Percentiles rank a stretch among this genome's conserved stretches.
phyloP scores from a whole-genome alignment of 2,888 invertebrate genomes.

The Acanthacorydalis orientalis region DNA sequence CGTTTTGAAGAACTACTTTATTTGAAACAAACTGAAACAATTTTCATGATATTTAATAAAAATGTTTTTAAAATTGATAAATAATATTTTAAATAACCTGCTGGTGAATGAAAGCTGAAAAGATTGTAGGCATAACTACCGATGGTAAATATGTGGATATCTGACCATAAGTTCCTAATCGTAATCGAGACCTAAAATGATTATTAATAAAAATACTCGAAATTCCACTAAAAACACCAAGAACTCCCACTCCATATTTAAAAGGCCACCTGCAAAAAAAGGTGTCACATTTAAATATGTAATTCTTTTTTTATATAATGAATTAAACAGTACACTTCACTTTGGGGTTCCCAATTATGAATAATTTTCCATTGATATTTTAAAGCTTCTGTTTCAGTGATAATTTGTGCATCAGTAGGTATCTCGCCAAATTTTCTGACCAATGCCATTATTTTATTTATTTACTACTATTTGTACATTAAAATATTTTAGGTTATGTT shows the following conservation, averaged over 20 bases:
- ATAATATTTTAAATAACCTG: slow-evolving; percentile 25
- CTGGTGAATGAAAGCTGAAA: slow-evolving; percentile 37
- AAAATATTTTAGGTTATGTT: neutral
- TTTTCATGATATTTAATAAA: neutral
- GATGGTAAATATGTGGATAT: slow-evolving; percentile 43
- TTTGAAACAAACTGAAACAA: slow-evolving; percentile 34
- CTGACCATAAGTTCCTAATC: slow-evolving; percentile 38
- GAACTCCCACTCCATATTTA: slow-evolving; percentile 29
- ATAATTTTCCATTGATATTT: slow-evolving; percentile 40
- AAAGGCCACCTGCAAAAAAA: slow-evolving; percentile 30
- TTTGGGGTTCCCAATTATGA: slow-evolving; percentile 35
- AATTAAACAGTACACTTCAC: slow-evolving; percentile 38
- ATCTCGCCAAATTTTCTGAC: slow-evolving; percentile 29
- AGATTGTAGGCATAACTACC: slow-evolving; percentile 36
- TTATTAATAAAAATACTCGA: slow-evolving; percentile 43
- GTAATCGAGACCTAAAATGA: slow-evolving; percentile 42
- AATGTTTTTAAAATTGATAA: neutral
- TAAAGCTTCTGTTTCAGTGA: slow-evolving; percentile 39
- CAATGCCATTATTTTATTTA: slow-evolving; percentile 33
- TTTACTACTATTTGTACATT: neutral
- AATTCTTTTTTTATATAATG: slow-evolving; percentile 8
- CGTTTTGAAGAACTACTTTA: slow-evolving; percentile 36
- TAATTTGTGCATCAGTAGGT: slow-evolving; percentile 40
- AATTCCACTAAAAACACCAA: slow-evolving; percentile 33
- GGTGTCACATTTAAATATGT: slow-evolving; percentile 5